Evolutionary conservation across 2,113 vertebrate genomes (phyloP).

Genomic region (Rhodinocichla rosea): DNA sequence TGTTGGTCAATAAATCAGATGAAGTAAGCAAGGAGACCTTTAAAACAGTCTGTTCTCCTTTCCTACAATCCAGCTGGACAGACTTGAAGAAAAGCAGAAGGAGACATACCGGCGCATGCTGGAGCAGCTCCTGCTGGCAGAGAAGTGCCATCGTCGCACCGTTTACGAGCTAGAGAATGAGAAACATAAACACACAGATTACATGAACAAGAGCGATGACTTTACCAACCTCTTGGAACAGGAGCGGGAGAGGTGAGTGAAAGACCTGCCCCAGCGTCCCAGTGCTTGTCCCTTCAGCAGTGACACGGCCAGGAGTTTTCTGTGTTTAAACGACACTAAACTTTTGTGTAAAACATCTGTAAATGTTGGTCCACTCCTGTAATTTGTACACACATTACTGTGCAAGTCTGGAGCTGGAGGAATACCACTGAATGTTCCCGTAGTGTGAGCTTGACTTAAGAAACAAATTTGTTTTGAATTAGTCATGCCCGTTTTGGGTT

Average conservation of each 20-base stretch:
- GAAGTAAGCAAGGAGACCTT: constrained; percentile 3
- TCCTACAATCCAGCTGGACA: constrained; percentile 83
- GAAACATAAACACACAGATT: constrained; percentile 91
- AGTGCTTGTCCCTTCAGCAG: background rate
- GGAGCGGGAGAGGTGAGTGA: constrained; percentile 89
- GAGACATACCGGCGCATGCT: constrained; percentile 97
- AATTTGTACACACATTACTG: background rate
- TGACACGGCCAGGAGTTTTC: background rate
- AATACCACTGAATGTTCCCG: background rate
- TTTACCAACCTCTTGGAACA: constrained; percentile 97
- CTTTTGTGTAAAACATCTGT: background rate
- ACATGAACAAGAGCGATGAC: constrained; percentile 97
- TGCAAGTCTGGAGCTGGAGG: background rate
- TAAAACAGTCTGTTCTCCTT: background rate
- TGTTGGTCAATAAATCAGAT: constrained; percentile 33
- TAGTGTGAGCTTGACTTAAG: background rate
- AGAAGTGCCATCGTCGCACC: constrained; percentile 92
- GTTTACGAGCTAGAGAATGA: constrained; percentile 90
- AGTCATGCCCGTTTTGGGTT: background rate
- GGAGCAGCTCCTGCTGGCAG: constrained; percentile 94
- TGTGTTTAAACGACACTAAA: background rate
- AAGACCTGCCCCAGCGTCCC: background rate
- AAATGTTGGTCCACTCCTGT: fast-evolving
- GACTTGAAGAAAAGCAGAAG: constrained; percentile 90
- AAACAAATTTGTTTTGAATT: background rate